Percentiles rank a stretch among this genome's conserved stretches.
Conservation (phyloP, 2,888 invertebrate genomes). For the Microchrysa polita region DNA sequence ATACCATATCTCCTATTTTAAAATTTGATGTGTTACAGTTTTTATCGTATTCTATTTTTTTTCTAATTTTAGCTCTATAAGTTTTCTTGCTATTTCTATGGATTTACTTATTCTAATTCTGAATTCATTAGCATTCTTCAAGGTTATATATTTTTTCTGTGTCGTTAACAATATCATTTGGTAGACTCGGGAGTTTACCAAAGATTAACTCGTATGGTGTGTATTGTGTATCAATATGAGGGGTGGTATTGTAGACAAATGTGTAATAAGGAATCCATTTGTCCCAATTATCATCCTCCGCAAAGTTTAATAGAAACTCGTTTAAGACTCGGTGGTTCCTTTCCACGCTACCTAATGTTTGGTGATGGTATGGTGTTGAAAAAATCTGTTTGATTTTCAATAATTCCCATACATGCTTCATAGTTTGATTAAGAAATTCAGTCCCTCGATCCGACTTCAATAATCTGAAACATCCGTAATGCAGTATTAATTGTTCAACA, state of each 20-base stretch:
- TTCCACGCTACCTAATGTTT: too few species aligned
- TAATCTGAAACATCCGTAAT: conserved; percentile 25
- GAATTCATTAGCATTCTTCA: neutral
- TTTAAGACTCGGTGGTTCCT: conserved; percentile 1
- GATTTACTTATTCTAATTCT: neutral
- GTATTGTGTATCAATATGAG: too few species aligned
- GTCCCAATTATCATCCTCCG: too few species aligned
- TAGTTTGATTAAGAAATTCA: conserved; percentile 7
- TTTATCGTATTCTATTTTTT: neutral
- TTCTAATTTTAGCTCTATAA: too few species aligned
- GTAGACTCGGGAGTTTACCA: too few species aligned
- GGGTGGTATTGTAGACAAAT: too few species aligned
- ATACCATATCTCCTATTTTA: neutral
- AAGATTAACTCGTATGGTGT: too few species aligned
- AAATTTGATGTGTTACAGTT: too few species aligned
- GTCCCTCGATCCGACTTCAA: conserved; percentile 35
- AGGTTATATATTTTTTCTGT: neutral
- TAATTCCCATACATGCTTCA: conserved; percentile 24
- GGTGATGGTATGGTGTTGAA: conserved; percentile 35
- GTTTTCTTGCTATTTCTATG: neutral
- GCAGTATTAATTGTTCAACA: conserved; percentile 2
- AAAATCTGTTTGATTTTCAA: conserved; percentile 32
- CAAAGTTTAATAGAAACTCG: conserved; percentile 36
- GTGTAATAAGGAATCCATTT: too few species aligned
- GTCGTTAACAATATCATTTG: too few species aligned